Conservation (phyloP, 2,888 invertebrate genomes). For the Venustoraphidia nigricollis region DNA sequence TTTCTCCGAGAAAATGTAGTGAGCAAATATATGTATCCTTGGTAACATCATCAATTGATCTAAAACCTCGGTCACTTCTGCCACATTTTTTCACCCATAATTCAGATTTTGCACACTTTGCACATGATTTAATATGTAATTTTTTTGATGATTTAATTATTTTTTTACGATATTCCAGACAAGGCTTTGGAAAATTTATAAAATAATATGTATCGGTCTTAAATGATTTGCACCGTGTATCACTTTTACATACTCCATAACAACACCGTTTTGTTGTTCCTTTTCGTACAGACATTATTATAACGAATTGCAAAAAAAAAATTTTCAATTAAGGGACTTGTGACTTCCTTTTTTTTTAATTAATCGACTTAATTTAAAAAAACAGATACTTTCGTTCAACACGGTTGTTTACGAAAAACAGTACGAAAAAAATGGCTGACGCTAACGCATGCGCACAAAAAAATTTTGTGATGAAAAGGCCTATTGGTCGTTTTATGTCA, state of each 20-base stretch:
- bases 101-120: slow-evolving; percentile 9
- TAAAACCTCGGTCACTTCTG: slow-evolving; percentile 9
- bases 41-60: slow-evolving; percentile 9
- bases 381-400: too few species aligned
- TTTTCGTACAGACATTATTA: not conserved
- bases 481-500: too few species aligned
- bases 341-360: too few species aligned
- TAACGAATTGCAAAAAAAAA: too few species aligned
- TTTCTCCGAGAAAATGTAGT: slow-evolving; percentile 8
- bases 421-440: too few species aligned
- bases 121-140: slow-evolving; percentile 10
- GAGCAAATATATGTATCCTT: slow-evolving; percentile 11
- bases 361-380: too few species aligned
- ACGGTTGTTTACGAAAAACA: too few species aligned
- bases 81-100: slow-evolving; percentile 11
- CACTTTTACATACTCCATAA: not conserved
- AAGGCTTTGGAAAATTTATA: slow-evolving; percentile 9
- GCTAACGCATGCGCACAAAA: too few species aligned
- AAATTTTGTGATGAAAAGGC: too few species aligned
- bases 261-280: slow-evolving; percentile 1
- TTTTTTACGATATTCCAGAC: slow-evolving; percentile 10
- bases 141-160: slow-evolving; percentile 8
- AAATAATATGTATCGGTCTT: slow-evolving; percentile 8
- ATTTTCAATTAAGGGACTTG: too few species aligned
- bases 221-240: not conserved